Evolutionary conservation across 1,140 invertebrate genomes (phyloP).

Genomic region (Drosophila equinoxialis): DNA sequence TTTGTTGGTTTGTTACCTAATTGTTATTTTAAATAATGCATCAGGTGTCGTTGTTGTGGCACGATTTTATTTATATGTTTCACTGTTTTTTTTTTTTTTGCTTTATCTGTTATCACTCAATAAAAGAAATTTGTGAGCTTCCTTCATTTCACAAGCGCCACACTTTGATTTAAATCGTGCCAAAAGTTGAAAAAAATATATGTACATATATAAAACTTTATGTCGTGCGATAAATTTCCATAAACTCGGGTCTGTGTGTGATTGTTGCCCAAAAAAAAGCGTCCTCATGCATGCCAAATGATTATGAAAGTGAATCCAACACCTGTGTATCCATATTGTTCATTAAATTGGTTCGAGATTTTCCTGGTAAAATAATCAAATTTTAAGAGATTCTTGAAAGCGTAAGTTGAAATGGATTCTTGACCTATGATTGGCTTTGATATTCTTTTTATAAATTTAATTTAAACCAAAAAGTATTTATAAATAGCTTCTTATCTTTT

Average conservation of each 20-base stretch:
- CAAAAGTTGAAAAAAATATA: slow-evolving; percentile 39
- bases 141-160: slow-evolving; percentile 60
- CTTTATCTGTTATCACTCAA: slow-evolving; percentile 54
- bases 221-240: slow-evolving; percentile 57
- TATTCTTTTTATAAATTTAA: not conserved
- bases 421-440: slow-evolving; percentile 22
- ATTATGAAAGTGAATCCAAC: slow-evolving; percentile 58
- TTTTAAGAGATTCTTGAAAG: slow-evolving; percentile 14
- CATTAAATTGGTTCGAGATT: slow-evolving; percentile 26
- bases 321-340: slow-evolving; percentile 20
- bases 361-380: slow-evolving; percentile 1
- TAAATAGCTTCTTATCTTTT: not conserved
- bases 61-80: slow-evolving; percentile 11
- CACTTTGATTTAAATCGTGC: slow-evolving; percentile 60
- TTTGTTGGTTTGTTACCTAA: slow-evolving; percentile 48
- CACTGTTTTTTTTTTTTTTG: slow-evolving; percentile 17
- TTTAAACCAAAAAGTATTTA: not conserved
- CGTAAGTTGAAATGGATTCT: not conserved
- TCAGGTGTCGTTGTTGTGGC: slow-evolving; percentile 51
- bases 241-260: slow-evolving; percentile 38
- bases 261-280: slow-evolving; percentile 30
- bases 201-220: slow-evolving; percentile 9
- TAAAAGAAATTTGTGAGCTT: slow-evolving; percentile 63
- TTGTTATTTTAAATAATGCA: slow-evolving; percentile 66
- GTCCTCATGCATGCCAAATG: slow-evolving; percentile 51